Percentiles rank a stretch among this genome's conserved stretches.
phyloP scores from a whole-genome alignment of 2,113 vertebrate genomes.

The Cyphomyrus discorhynchus region DNA sequence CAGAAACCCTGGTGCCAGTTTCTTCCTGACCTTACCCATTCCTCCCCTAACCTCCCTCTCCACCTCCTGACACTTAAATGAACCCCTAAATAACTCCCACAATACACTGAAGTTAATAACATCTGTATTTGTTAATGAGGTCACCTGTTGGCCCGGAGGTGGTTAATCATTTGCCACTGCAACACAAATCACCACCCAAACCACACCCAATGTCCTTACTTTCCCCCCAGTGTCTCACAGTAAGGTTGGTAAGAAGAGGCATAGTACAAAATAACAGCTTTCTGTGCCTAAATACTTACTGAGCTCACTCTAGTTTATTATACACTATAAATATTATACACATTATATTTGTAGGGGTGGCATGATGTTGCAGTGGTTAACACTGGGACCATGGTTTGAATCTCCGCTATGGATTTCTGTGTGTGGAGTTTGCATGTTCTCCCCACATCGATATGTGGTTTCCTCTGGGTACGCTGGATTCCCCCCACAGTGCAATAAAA shows the following conservation, averaged over 20 bases:
- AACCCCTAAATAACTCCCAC: background rate
- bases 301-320: background rate
- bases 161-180: background rate
- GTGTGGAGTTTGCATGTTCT: background rate
- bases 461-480: background rate
- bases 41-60: background rate
- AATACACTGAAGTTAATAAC: background rate
- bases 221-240: background rate
- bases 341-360: background rate
- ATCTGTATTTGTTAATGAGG: background rate
- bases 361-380: background rate
- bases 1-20: background rate
- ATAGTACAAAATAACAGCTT: background rate
- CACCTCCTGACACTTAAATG: background rate
- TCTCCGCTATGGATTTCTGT: background rate
- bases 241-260: background rate
- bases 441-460: background rate
- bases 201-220: background rate
- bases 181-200: background rate
- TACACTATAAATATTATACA: background rate
- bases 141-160: background rate
- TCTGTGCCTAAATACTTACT: background rate
- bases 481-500: background rate
- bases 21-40: background rate
- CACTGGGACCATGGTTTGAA: background rate